Base-by-base conservation (phyloP, 1,140 invertebrate species). In the Drosophila sp. region DNA sequence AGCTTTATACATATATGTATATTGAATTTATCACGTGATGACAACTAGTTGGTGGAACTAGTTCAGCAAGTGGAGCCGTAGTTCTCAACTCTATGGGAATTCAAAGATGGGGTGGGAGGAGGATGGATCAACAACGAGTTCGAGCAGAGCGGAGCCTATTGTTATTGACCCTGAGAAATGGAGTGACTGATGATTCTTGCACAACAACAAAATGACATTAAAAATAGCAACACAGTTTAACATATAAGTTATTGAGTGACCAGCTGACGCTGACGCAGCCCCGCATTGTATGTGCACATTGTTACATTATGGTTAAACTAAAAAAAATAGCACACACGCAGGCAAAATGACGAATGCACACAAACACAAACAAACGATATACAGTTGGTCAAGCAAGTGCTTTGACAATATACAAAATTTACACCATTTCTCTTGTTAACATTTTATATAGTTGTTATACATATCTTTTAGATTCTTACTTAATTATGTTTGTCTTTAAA, bases 141-240 rank as follows among this genome's bases (percentile, higher is more conserved):
- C 13, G 9, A 32, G 25, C 40, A 45, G 43, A 16, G 21, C 29
- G 21, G 14, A 69, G 43, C 32, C 21, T 38, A 70, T 62, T 62
- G 65, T 74, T 74, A 63, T 69, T 80, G 78, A 80, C 78, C 72
- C 66, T 80, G 78, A 80, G 46, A 76, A 67, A 63, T 65, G 45
- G 27, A 70, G 64, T 75, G 58, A 63, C 41, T 66, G 72, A 65
- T 21, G 72, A 64, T 45, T 66, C 62, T 66, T 59, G 48, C 29
- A 38, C 65, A 76, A 62, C 53, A 76, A 51, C 25, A 69, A 62
- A 58, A 41, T 34, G 7, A 14, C 32, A 61, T 65, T 50, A 71
- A 18, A 7, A 40, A 25, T 54, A 67, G 8, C 40, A 66, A 16
- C 36, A 38, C 27, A 43, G 56, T 54, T 54, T 63, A 50, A 50